A percentile compares a stretch with the other conserved stretches of the same genome.
Conservation (phyloP, 2,113 vertebrate species). For the Grammomys surdaster region DNA sequence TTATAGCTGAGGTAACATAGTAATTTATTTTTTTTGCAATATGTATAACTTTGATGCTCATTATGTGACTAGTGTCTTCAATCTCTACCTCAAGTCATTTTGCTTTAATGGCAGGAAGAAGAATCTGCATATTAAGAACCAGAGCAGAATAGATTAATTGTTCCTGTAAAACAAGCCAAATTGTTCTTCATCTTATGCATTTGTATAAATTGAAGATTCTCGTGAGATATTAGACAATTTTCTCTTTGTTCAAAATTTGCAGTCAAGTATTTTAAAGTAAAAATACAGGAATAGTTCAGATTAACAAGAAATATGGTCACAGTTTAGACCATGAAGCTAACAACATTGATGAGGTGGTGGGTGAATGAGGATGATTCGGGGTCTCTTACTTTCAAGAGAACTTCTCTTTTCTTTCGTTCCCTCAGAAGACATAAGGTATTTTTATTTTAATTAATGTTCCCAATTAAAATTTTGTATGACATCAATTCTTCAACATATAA, state of each 20-base stretch:
- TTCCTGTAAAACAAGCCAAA: slow-evolving; percentile 51
- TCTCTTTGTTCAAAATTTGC: not conserved
- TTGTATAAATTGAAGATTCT: not conserved
- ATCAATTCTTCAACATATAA: not conserved
- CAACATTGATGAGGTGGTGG: not conserved
- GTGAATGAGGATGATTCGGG: not conserved
- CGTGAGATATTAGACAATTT: slow-evolving; percentile 53
- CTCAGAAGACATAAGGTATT: not conserved
- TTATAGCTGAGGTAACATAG: slow-evolving; percentile 45
- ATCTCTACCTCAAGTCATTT: slow-evolving; percentile 37
- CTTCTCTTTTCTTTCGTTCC: not conserved
- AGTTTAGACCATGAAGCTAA: not conserved
- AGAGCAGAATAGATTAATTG: slow-evolving; percentile 68
- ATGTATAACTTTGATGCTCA: slow-evolving; percentile 48
- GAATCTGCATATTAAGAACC: slow-evolving; percentile 62
- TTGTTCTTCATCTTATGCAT: slow-evolving; percentile 20
- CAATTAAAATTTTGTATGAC: not conserved
- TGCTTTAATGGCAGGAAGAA: slow-evolving; percentile 57
- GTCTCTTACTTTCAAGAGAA: not conserved
- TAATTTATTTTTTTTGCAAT: slow-evolving; percentile 67
- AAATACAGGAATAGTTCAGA: not conserved
- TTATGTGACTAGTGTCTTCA: slow-evolving; percentile 42
- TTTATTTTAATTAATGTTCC: slow-evolving; percentile 17
- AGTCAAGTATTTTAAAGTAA: not conserved
- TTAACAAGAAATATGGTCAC: not conserved